Evolutionary conservation across 2,888 invertebrate genomes (phyloP).

Genomic region (Ophion ventricosus): DNA sequence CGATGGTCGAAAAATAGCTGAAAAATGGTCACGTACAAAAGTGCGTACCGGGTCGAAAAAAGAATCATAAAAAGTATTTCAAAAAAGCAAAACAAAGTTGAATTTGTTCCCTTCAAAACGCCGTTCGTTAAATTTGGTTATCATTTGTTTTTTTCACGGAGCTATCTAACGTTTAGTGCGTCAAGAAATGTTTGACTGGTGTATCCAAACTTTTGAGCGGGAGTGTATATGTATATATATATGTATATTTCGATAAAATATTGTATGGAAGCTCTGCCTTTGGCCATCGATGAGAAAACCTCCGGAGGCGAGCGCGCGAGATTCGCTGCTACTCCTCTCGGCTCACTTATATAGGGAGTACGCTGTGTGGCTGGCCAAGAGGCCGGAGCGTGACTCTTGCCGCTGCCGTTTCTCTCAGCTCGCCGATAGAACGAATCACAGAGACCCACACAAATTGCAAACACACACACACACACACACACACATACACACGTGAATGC

Average conservation of each 20-base stretch:
- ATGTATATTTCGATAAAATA: constrained; percentile 11
- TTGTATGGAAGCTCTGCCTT: constrained; percentile 40
- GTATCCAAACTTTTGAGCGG: no score
- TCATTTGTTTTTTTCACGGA: no score
- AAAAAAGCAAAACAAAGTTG: no score
- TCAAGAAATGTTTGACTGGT: no score
- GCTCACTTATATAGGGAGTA: constrained; percentile 8
- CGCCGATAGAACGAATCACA: constrained; percentile 60
- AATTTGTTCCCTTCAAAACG: no score
- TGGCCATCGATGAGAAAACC: constrained; percentile 62
- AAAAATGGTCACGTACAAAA: no score
- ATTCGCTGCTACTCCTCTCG: constrained; percentile 47
- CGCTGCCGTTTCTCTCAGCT: constrained; percentile 59
- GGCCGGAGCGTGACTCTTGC: constrained; percentile 63
- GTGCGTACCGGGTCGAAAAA: no score
- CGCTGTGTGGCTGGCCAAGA: constrained; percentile 49
- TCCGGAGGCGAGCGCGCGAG: constrained; percentile 55
- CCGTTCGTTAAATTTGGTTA: no score
- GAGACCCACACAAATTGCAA: not conserved
- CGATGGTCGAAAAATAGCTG: no score
- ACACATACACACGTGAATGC: not conserved
- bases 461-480: not conserved
- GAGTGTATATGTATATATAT: not conserved
- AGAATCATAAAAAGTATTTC: no score
- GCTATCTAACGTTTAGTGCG: no score